A percentile compares a stretch with the other conserved stretches of the same genome.
Evolutionary conservation across 2,797 vertebrate genomes (phyloP).

Genomic region (Eleutherodactylus coqui): DNA sequence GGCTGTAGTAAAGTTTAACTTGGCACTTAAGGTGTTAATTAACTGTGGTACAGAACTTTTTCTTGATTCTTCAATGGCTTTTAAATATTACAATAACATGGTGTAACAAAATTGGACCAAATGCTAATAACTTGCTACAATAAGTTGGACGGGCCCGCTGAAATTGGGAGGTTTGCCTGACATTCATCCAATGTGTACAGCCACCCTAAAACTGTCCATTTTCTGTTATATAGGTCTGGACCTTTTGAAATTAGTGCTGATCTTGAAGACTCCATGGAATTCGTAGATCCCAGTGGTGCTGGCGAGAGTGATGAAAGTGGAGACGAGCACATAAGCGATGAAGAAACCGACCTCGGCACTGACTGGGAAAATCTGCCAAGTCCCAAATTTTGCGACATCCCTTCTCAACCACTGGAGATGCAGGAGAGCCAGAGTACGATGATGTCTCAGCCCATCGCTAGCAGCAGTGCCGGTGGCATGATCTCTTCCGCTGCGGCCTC

Average conservation of each 20-base stretch:
- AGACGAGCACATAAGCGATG: slow-evolving; percentile 87
- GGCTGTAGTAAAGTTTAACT: no score
- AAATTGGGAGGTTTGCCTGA: no score
- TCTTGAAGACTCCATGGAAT: slow-evolving; percentile 97
- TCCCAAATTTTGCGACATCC: slow-evolving; percentile 96
- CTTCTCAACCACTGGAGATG: slow-evolving; percentile 91
- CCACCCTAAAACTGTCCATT: neutral
- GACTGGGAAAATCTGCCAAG: slow-evolving; percentile 99
- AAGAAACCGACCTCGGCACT: slow-evolving; percentile 94
- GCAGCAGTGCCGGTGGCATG: slow-evolving; percentile 90
- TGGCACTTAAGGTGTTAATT: no score
- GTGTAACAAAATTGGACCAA: no score
- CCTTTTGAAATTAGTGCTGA: slow-evolving; percentile 92
- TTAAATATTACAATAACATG: no score
- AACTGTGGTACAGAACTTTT: no score
- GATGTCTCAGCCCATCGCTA: slow-evolving; percentile 82
- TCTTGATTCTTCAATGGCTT: no score
- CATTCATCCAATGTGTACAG: no score
- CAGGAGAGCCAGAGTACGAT: slow-evolving; percentile 90
- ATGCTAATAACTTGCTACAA: no score
- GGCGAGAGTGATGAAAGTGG: slow-evolving; percentile 90
- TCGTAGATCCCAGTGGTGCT: slow-evolving; percentile 88
- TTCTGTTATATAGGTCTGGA: slow-evolving; percentile 80
- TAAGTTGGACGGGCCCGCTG: no score
- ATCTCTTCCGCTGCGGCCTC: slow-evolving; percentile 96